phyloP scores from a whole-genome alignment of 2,888 invertebrate genomes.

The Bombylius major region DNA sequence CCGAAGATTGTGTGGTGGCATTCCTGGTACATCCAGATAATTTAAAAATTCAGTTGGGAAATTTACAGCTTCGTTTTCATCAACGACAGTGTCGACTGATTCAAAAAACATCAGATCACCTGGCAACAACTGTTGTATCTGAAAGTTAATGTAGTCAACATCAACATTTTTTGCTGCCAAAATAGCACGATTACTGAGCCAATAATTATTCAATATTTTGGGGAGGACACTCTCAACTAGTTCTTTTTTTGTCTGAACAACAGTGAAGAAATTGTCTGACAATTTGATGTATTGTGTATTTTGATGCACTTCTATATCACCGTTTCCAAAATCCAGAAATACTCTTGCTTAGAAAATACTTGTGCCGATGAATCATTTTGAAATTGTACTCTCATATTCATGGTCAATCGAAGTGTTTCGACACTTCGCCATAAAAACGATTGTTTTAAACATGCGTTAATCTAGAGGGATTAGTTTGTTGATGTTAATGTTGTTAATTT shows the following conservation, averaged over 20 bases:
- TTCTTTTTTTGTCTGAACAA: constrained; percentile 14
- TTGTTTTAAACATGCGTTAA: constrained; percentile 9
- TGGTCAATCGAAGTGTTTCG: not conserved
- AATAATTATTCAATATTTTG: constrained; percentile 13
- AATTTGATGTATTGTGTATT: constrained; percentile 15
- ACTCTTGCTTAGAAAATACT: constrained; percentile 6
- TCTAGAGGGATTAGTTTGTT: constrained; percentile 41
- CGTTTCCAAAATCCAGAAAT: constrained; percentile 10
- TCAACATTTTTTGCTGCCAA: constrained; percentile 4
- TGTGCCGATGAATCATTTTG: constrained; percentile 9
- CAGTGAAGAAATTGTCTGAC: constrained; percentile 15
- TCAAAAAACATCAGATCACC: too few species aligned
- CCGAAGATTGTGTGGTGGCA: too few species aligned
- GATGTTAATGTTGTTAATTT: constrained; percentile 34
- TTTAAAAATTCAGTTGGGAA: too few species aligned
- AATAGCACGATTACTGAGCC: constrained; percentile 7
- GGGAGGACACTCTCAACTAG: constrained; percentile 21
- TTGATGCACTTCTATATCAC: constrained; percentile 12
- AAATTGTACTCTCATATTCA: constrained; percentile 4
- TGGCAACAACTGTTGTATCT: too few species aligned
- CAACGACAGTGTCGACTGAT: too few species aligned
- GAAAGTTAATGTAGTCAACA: not conserved
- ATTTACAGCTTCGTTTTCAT: too few species aligned
- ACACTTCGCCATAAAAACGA: constrained; percentile 8
- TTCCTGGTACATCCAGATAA: too few species aligned